Evolutionary conservation across 2,113 vertebrate genomes (phyloP), one percentile per base, ranked within the genome.

Genomic region (Apodemus speciosus): DNA sequence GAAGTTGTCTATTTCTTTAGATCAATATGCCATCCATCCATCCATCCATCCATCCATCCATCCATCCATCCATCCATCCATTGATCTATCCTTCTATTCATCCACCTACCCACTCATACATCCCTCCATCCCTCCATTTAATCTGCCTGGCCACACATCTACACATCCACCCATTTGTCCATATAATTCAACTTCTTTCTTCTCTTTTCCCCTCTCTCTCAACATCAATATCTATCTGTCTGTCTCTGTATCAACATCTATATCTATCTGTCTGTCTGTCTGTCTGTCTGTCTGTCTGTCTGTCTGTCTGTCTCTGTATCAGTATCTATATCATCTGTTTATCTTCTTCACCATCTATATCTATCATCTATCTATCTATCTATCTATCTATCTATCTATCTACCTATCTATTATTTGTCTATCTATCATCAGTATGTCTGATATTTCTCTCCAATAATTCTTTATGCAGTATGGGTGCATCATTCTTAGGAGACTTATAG

Each of bases 1-100:
- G 32, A 0, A 56, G 0, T 3, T 6, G 0, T 3, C 16, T 23
- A 7, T 51, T 58, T 81, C 66, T 68, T 53, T n/a, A 9, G 9
- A 30, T 40, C 0, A 49, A 3, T 43, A 14, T 6, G 9, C 2
- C 15, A 49, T 14, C 58, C 58, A 83, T 64, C 43, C 35, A 35
- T 6, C 58, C 27, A 60, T 32, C 32, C 8, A 49, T 20, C 40
- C 4, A 49, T 21, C 53, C 4, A 43, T 18, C 18, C 14, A 25
- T 3, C 20, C 1, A 7, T 3, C n/a, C 9, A 11, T 5, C 72
- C 16, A 32, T 16, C 56, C 8, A 43, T 20, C 32, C 3, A 46
- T 46, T 46, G 43, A 46, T 46, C 43, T 6, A 56, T 8, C 16
- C 23, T 40, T 81, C 49, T 11, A 69, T 6, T 16, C 9, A 49